Evolutionary conservation across 2,113 vertebrate species (phyloP).

Genomic region (Mirounga angustirostris): DNA sequence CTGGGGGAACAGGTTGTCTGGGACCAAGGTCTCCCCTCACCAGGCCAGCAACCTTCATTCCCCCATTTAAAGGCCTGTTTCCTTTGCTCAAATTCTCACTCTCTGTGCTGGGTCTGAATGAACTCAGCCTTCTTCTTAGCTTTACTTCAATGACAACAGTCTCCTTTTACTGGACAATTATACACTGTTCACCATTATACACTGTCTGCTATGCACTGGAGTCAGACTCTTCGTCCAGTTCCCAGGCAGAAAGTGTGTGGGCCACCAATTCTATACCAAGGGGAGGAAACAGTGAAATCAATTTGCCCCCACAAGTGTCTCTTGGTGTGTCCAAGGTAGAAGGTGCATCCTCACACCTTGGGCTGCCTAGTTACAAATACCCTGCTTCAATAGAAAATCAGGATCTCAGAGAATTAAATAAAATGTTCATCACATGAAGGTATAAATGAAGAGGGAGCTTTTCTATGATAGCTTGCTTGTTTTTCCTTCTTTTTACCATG

Average conservation of each 20-base stretch:
- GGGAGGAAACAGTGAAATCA: background rate
- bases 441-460: background rate
- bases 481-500: background rate
- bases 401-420: background rate
- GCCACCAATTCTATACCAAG: background rate
- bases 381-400: background rate
- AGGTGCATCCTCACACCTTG: background rate
- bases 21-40: background rate
- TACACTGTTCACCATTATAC: background rate
- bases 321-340: background rate
- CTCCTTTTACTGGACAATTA: background rate
- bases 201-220: background rate
- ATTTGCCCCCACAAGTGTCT: background rate
- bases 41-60: background rate
- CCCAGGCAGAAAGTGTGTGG: background rate
- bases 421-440: background rate
- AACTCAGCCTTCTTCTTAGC: background rate
- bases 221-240: background rate
- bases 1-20: background rate
- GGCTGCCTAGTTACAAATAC: background rate
- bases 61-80: background rate
- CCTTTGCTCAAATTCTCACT: background rate
- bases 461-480: background rate
- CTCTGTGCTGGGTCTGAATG: background rate
- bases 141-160: background rate